Evolutionary conservation across 2,888 invertebrate genomes (phyloP), one percentile per base, ranked within the genome.

Genomic region (Nysson spinosus): DNA sequence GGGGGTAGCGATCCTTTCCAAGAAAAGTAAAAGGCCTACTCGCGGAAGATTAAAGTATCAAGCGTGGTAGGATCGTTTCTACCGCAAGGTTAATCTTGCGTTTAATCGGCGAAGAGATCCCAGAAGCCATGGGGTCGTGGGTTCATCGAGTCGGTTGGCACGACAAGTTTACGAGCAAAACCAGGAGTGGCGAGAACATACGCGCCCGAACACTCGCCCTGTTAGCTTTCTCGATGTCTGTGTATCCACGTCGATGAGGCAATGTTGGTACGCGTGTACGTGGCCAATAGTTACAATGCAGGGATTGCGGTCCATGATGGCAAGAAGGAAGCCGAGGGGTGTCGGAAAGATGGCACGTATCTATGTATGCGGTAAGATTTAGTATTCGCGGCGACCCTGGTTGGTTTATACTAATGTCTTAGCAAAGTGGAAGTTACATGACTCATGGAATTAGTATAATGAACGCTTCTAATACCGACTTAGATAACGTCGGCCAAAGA

Each of bases 331-430:
- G 43, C 30, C 12, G 6, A 37, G 12, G 19, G 30, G 39, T 5
- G n/a, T 5, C 14, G 22, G 24, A 16, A 63, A 63, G 51, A 43
- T 51, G 34, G 63, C 69, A 62, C 66, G 62, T 68, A 65, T n/a
- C n/a, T n/a, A n/a, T 62, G 51, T 47, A 11, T 26, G 37, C 39
- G 60, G 68, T 62, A 39, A 74, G 78, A 80, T 81, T 81, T 79
- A 79, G 67, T 60, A 71, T 68, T 66, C 68, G 55, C 46, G 60
- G 67, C 68, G 68, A 64, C 46, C 67, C 62, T 43, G 72, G 64
- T 60, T 72, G 74, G 75, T 80, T 82, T 79, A 76, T 75, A 75
- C 79, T 81, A 80, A 82, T 81, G 79, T 81, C 77, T 77, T 57
- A 55, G 72, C 71, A 73, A 75, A 78, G 74, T 77, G 70, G 66